phyloP scores from a whole-genome alignment of 2,113 vertebrate species.

The Poicephalus meyeri region DNA sequence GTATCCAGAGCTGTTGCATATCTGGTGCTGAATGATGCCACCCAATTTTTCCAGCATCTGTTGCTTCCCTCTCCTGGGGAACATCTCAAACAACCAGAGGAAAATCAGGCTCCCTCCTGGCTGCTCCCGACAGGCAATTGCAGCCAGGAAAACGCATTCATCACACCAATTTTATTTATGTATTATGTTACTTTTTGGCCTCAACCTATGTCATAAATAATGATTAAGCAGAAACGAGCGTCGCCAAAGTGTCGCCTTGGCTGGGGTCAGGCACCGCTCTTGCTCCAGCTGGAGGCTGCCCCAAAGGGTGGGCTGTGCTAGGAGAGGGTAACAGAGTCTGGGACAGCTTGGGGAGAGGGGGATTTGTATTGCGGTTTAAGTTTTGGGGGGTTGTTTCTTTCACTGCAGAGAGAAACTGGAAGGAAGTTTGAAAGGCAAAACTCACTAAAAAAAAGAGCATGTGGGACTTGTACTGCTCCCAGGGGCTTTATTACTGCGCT shows the following conservation, averaged over 20 bases:
- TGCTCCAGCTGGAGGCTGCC: neutral
- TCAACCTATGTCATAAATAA: neutral
- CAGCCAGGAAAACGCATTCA: fast-evolving
- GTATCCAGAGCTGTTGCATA: neutral
- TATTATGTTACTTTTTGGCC: neutral
- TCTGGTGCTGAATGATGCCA: neutral
- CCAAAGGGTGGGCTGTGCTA: neutral
- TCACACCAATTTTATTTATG: neutral
- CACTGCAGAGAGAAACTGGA: neutral
- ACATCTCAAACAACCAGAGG: neutral
- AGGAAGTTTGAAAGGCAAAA: neutral
- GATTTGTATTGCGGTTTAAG: neutral
- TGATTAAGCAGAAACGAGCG: fast-evolving
- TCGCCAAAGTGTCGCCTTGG: neutral
- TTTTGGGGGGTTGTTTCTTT: neutral
- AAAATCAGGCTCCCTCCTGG: neutral
- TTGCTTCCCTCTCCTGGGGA: neutral
- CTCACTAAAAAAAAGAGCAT: neutral
- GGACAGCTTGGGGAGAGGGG: neutral
- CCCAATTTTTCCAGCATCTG: neutral
- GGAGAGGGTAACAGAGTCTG: neutral
- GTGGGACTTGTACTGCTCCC: neutral
- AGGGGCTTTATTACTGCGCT: neutral
- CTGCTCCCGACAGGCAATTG: fast-evolving
- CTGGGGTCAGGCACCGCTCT: neutral